These are phyloP conservation scores for Ciconia boyciana DNA, from an alignment of 2,113 vertebrate species.

Conservation along the genomic window DNA sequence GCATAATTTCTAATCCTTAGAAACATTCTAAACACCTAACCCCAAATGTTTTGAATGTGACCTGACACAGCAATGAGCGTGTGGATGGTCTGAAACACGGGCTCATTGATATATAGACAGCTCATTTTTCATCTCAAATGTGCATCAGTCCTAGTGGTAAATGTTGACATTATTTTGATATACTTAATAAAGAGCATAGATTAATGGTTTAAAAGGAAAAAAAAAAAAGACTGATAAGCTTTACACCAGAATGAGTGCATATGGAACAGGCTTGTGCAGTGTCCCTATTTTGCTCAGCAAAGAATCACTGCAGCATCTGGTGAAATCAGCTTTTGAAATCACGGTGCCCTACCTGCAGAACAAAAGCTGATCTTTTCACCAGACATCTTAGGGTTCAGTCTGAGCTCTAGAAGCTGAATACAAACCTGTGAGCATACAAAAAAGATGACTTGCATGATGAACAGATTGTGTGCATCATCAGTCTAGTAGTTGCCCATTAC, in stretches of 20 bases:
- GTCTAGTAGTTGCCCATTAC: neutral
- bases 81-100: neutral
- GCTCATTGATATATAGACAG: neutral
- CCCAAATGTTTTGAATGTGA: neutral
- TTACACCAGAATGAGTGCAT: neutral
- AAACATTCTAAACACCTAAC: neutral
- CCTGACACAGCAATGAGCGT: rapidly evolving
- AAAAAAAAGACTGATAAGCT: neutral
- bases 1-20: neutral
- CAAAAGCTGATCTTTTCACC: neutral
- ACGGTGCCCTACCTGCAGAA: neutral
- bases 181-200: neutral
- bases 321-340: neutral
- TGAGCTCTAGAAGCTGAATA: neutral
- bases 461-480: neutral
- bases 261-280: neutral
- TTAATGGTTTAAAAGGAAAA: neutral
- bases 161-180: neutral
- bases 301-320: neutral
- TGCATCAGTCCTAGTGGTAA: neutral
- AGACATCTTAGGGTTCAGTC: neutral
- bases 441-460: neutral
- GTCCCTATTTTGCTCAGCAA: neutral
- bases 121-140: neutral
- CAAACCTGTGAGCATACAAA: neutral